These are phyloP conservation scores for Alethe diademata DNA, from an alignment of 2,113 vertebrate genomes.

Conservation along the genomic window DNA sequence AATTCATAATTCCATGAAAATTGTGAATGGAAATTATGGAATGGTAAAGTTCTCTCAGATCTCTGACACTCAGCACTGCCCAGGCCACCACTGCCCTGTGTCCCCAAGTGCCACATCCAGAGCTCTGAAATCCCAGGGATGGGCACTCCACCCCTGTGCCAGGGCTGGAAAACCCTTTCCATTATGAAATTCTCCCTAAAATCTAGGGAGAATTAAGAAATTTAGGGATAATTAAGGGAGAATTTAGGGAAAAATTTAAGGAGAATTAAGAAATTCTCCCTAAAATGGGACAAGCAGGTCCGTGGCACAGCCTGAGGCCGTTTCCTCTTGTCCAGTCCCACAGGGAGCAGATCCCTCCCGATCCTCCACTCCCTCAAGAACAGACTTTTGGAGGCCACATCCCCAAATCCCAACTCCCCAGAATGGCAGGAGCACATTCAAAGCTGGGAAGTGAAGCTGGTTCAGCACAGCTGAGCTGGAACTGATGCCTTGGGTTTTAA, in stretches of 20 bases:
- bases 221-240: no score
- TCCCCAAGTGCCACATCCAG: neutral
- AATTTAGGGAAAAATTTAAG: no score
- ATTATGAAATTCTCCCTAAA: no score
- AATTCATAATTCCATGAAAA: no score
- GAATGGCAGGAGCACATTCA: accelerated
- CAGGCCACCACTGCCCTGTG: neutral
- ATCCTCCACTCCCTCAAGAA: neutral
- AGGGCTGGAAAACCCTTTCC: accelerated
- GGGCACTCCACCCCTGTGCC: neutral
- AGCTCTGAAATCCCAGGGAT: neutral
- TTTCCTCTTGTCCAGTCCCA: neutral
- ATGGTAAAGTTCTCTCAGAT: neutral
- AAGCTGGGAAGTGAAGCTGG: neutral
- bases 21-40: no score
- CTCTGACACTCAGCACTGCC: accelerated
- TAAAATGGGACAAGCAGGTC: neutral
- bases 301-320: accelerated
- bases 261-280: no score
- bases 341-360: neutral
- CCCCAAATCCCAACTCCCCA: neutral
- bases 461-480: neutral
- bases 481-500: no score
- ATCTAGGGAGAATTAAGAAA: neutral
- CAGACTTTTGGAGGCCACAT: accelerated